Evolutionary conservation across 1,140 invertebrate species (phyloP).

Genomic region (Littorina saxatilis): DNA sequence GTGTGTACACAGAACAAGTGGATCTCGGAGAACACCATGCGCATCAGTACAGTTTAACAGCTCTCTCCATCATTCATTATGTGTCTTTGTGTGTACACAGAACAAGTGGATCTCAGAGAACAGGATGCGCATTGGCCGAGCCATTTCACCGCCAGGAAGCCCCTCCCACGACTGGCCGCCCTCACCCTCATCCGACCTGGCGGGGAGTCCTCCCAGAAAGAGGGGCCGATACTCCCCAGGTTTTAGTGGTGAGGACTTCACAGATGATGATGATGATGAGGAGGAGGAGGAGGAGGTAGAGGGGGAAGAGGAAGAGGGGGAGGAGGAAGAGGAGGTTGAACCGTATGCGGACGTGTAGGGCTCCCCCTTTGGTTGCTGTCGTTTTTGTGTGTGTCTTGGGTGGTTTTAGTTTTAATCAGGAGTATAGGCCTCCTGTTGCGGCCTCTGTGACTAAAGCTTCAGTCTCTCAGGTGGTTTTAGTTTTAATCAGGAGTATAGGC

Average conservation of each 20-base stretch:
- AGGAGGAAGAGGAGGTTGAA: not conserved
- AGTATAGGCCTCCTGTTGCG: no score
- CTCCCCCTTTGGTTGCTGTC: not conserved
- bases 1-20: no score
- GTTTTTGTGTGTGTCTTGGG: no score
- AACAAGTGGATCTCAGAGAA: constrained; percentile 93
- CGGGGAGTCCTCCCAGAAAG: constrained; percentile 61
- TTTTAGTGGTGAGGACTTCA: constrained; percentile 23
- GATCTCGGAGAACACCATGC: no score
- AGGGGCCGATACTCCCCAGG: constrained; percentile 47
- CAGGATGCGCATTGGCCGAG: constrained; percentile 90
- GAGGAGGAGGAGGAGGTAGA: constrained; percentile 29
- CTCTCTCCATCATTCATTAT: no score
- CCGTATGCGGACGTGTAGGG: not conserved
- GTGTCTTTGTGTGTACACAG: constrained; percentile 64
- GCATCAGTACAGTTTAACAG: no score
- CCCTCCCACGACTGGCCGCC: constrained; percentile 43
- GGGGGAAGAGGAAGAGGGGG: not conserved
- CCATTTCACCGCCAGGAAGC: constrained; percentile 89
- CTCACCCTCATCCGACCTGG: constrained; percentile 35
- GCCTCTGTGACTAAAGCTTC: no score
- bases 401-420: no score
- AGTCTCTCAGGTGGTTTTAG: no score
- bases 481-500: no score
- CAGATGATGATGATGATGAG: constrained; percentile 31